Percentiles rank a stretch among this genome's conserved stretches.
phyloP scores from a whole-genome alignment of 2,888 invertebrate species.

The Dione vanillae region DNA sequence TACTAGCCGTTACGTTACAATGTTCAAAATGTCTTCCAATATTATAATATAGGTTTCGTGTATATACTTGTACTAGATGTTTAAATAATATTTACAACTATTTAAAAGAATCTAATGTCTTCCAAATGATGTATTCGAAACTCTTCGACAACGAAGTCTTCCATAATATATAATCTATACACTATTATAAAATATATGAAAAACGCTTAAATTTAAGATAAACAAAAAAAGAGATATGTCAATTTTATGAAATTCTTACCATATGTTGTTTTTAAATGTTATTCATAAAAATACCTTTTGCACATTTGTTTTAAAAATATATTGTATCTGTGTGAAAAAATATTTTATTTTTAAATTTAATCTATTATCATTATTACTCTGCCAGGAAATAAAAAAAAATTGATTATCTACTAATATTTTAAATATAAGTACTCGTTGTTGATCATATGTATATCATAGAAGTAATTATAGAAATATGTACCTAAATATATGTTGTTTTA shows the following conservation, averaged over 20 bases:
- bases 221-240: neutral
- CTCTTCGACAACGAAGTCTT: slow-evolving; percentile 79
- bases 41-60: slow-evolving; percentile 45
- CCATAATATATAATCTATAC: slow-evolving; percentile 63
- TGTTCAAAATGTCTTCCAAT: slow-evolving; percentile 57
- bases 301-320: neutral
- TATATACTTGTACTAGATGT: slow-evolving; percentile 50
- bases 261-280: neutral
- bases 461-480: slow-evolving; percentile 45
- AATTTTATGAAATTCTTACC: neutral
- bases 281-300: neutral
- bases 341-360: neutral
- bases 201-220: slow-evolving; percentile 33
- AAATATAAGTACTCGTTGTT: slow-evolving; percentile 55
- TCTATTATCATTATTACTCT: neutral
- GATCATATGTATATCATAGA: slow-evolving; percentile 51
- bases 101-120: slow-evolving; percentile 63
- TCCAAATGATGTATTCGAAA: slow-evolving; percentile 58
- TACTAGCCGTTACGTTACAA: slow-evolving; percentile 47
- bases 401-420: slow-evolving; percentile 1
- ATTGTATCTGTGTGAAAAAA: neutral
- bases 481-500: slow-evolving; percentile 22
- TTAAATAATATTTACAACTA: slow-evolving; percentile 48
- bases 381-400: neutral
- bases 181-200: neutral